Conservation (phyloP, 1,140 invertebrate genomes). For the Ceratoteleas bidentatus region DNA sequence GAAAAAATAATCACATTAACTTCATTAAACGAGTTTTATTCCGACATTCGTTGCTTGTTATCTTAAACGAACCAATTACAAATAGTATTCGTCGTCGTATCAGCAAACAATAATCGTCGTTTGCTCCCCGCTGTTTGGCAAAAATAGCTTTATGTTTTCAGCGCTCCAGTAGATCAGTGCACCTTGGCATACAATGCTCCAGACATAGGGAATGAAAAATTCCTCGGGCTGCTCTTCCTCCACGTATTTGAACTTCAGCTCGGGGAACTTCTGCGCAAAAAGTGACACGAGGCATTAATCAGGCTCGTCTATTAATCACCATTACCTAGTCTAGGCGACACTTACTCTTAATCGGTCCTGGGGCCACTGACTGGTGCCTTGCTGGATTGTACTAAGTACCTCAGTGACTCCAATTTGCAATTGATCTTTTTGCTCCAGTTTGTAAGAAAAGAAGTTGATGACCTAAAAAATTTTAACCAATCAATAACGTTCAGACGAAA, state of each 20-base stretch:
- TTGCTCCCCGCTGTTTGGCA: constrained; percentile 74
- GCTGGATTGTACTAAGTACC: constrained; percentile 92
- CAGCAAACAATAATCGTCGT: constrained; percentile 80
- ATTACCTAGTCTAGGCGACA: background rate
- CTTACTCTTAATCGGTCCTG: constrained; percentile 93
- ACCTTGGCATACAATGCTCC: constrained; percentile 93
- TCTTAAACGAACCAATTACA: too few species aligned
- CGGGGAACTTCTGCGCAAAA: constrained; percentile 92
- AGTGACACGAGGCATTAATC: too few species aligned
- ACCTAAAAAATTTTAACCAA: constrained; percentile 83
- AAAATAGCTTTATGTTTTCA: constrained; percentile 82
- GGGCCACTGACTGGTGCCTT: constrained; percentile 93
- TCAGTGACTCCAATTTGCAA: constrained; percentile 90
- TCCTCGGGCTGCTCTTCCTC: constrained; percentile 99
- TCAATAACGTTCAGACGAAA: background rate
- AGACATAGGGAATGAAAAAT: constrained; percentile 99
- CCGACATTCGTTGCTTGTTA: too few species aligned
- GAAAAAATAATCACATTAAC: too few species aligned
- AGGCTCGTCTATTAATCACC: background rate
- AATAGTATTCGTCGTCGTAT: constrained; percentile 68
- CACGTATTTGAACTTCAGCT: constrained; percentile 99
- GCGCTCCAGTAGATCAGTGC: constrained; percentile 91
- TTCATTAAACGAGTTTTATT: too few species aligned
- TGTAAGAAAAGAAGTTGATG: constrained; percentile 91
- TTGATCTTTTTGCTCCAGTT: constrained; percentile 86